Conservation (phyloP, 2,797 vertebrate species). For the Rousettus madagascariensis region DNA sequence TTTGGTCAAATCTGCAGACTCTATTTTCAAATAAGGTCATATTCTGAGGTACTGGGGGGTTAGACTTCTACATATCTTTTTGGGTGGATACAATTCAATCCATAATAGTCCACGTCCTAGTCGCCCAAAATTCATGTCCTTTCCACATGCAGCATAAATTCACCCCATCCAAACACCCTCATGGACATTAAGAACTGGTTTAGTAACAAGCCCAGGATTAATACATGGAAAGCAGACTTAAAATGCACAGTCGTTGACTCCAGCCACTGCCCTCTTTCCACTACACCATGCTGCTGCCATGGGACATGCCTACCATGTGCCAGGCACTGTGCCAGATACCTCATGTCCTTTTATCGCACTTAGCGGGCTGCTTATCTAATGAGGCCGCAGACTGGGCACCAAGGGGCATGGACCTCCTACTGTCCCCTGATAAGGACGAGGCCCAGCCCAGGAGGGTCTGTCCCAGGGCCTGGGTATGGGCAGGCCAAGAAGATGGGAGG, state of each 20-base stretch:
- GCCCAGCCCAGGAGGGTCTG: not conserved
- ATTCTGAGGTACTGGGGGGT: not conserved
- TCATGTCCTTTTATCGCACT: not conserved
- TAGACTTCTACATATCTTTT: not conserved
- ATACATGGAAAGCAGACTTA: not conserved
- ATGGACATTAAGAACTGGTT: not conserved
- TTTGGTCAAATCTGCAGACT: not conserved
- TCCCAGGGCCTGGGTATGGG: not conserved
- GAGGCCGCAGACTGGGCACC: not conserved
- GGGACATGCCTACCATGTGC: fast-evolving
- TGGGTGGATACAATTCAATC: not conserved
- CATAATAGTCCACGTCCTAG: not conserved
- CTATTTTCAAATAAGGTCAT: not conserved
- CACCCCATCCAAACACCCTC: not conserved
- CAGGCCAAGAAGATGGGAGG: not conserved
- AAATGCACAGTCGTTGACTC: not conserved
- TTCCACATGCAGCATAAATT: not conserved
- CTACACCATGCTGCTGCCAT: not conserved
- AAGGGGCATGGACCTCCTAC: not conserved
- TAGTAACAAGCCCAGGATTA: not conserved
- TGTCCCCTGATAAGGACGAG: not conserved
- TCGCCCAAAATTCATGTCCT: not conserved
- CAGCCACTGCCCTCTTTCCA: not conserved
- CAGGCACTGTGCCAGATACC: not conserved
- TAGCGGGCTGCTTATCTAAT: too few relatives aligned